A percentile compares a stretch with the other conserved stretches of the same genome.
Evolutionary conservation across 2,888 invertebrate genomes (phyloP).

Genomic region (Papilio demoleus): DNA sequence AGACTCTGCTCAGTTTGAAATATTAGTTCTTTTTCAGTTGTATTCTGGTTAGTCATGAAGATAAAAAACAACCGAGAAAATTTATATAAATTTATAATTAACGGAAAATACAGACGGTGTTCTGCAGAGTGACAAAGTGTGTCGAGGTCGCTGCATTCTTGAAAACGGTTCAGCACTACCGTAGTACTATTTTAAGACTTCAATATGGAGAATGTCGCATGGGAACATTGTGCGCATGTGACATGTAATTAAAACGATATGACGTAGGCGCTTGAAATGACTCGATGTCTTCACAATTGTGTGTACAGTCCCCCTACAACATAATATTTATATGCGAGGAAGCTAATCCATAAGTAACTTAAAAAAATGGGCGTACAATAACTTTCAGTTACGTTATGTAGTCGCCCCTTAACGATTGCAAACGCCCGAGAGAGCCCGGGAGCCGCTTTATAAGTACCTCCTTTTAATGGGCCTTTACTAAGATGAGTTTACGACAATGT

Average conservation of each 20-base stretch:
- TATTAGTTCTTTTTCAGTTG: too few species aligned
- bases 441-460: too few species aligned
- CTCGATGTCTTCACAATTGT: not conserved
- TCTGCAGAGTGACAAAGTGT: slow-evolving; percentile 53
- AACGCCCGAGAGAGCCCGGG: too few species aligned
- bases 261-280: slow-evolving; percentile 10
- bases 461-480: too few species aligned
- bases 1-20: too few species aligned
- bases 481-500: too few species aligned
- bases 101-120: slow-evolving; percentile 53
- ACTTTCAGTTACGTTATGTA: too few species aligned
- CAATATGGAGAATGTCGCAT: slow-evolving; percentile 28
- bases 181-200: slow-evolving; percentile 42
- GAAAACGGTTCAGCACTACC: slow-evolving; percentile 55
- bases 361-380: too few species aligned
- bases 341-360: too few species aligned
- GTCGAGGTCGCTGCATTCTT: slow-evolving; percentile 59
- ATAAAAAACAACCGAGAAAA: not conserved
- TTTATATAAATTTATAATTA: slow-evolving; percentile 40
- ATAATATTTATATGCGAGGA: too few species aligned
- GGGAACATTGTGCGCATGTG: slow-evolving; percentile 10
- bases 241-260: slow-evolving; percentile 42
- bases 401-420: too few species aligned
- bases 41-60: not conserved
- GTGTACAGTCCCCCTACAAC: not conserved